phyloP scores from a whole-genome alignment of 2,113 vertebrate species.

The Taxidea taxus region DNA sequence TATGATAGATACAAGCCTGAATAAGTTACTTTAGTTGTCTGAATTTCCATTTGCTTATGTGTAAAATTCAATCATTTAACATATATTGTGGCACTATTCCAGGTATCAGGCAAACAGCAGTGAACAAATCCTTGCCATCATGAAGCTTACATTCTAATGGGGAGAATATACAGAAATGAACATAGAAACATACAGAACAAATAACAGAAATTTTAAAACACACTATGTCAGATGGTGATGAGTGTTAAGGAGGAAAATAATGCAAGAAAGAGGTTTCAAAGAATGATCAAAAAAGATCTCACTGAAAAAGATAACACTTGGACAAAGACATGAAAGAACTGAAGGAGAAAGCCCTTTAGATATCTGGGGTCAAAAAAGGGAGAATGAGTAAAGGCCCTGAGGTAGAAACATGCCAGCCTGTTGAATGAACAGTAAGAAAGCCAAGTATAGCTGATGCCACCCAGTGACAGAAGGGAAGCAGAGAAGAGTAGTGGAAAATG shows the following conservation, averaged over 20 bases:
- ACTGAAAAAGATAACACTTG: not conserved
- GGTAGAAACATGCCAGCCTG: not conserved
- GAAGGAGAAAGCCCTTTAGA: not conserved
- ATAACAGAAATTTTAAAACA: not conserved
- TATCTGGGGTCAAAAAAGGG: not conserved
- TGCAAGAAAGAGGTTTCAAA: not conserved
- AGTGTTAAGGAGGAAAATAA: not conserved
- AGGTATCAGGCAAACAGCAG: not conserved
- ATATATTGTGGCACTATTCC: not conserved
- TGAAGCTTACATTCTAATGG: not conserved
- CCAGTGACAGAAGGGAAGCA: not conserved
- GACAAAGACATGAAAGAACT: not conserved
- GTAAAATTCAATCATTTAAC: not conserved
- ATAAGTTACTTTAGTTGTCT: not conserved
- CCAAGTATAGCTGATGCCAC: not conserved
- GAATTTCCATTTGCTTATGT: not conserved
- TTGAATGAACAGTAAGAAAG: not conserved
- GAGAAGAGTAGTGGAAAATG: not conserved
- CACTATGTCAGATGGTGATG: not conserved
- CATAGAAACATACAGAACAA: not conserved
- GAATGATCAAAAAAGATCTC: not conserved
- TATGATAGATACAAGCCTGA: not conserved
- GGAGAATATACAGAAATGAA: not conserved
- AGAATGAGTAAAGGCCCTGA: not conserved
- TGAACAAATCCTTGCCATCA: conserved; percentile 1